Evolutionary conservation across 2,113 vertebrate genomes (phyloP), one percentile per base, ranked within the genome.

Genomic region (Emydura subglobosa): DNA sequence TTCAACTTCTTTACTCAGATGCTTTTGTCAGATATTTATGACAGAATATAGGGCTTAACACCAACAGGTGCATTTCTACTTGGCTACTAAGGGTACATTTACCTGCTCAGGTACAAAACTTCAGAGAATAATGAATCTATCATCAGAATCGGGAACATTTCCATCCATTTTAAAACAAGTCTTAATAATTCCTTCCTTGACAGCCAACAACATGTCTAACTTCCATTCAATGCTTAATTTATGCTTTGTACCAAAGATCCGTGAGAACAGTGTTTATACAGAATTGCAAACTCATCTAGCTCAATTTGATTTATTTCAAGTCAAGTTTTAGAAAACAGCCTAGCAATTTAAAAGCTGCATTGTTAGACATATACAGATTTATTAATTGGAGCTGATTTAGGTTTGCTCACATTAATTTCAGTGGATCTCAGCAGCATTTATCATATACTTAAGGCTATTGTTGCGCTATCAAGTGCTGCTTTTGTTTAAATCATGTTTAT

Each of bases 361-460:
- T 90, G 59, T 61, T 90, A 90, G 82, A 87, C 47, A 86, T n/a
- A 83, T 42, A 55, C 12, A 87, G 49, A 94, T 89, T 72, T 96
- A 91, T 80, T 96, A 96, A 96, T 93, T 94, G 81, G 88, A 97
- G 88, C 96, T 94, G 78, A 96, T 59, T 91, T 94, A 91, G 79
- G 55, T 94, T 95, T 95, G 92, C 51, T 95, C 90, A 95, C 96
- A 92, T 14, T 68, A 96, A 47, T 88, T 87, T 82, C 61, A 51
- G 79, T 95, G 42, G 47, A 85, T 81, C 78, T 90, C 92, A 85
- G 88, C 76, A 92, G 4, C 57, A 91, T 89, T 92, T 93, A 87
- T 91, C 92, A 92, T 84, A 27, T 72, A 89, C 44, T 76, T 85
- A 65, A 39, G 19, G 19, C 10, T 72, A 22, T 72, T 42, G 68